These are phyloP conservation scores for Choristoneura rosaceana DNA, from an alignment of 2,888 invertebrate species.

Conservation along the genomic window DNA sequence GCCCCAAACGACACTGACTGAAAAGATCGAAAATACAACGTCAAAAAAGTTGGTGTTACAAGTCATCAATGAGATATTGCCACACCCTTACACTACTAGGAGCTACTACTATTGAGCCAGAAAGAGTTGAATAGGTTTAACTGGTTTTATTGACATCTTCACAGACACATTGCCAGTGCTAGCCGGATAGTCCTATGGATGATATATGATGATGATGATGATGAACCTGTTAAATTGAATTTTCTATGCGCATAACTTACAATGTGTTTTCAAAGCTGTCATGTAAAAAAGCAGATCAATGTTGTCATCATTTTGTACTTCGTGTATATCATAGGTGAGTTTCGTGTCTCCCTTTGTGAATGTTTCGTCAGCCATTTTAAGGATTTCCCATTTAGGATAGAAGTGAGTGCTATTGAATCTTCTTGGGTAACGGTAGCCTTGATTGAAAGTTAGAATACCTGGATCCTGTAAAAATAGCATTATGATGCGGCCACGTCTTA, in stretches of 20 bases:
- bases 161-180: too few species aligned
- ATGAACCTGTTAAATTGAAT: too few species aligned
- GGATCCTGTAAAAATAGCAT: slow-evolving; percentile 52
- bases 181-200: too few species aligned
- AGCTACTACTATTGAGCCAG: too few species aligned
- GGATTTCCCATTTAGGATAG: slow-evolving; percentile 70
- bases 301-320: slow-evolving; percentile 60
- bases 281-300: slow-evolving; percentile 59
- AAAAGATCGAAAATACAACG: slow-evolving; percentile 13
- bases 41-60: not conserved
- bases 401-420: slow-evolving; percentile 59
- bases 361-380: slow-evolving; percentile 55
- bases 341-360: slow-evolving; percentile 64
- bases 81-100: too few species aligned
- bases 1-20: slow-evolving; percentile 68
- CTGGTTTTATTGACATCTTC: too few species aligned
- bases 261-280: not conserved
- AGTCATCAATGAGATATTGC: too few species aligned
- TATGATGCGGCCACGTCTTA: too few species aligned
- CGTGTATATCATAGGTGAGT: slow-evolving; percentile 51
- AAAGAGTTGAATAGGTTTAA: too few species aligned
- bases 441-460: slow-evolving; percentile 55
- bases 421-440: slow-evolving; percentile 54
- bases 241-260: not conserved
- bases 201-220: too few species aligned